phyloP scores from a whole-genome alignment of 2,797 vertebrate genomes.

The Threskiornis aethiopicus region DNA sequence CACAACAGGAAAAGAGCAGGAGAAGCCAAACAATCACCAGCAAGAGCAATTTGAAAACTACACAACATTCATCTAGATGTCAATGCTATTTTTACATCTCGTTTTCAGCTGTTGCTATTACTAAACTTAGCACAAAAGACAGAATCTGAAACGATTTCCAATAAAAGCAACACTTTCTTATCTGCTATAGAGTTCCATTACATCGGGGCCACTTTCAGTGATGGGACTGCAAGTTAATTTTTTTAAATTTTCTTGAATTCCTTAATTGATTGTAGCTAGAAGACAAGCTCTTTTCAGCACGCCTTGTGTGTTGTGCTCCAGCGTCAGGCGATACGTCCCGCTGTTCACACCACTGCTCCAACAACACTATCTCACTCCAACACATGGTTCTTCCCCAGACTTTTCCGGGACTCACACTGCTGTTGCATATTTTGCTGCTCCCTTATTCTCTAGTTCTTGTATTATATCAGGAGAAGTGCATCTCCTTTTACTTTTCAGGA shows the following conservation, averaged over 20 bases:
- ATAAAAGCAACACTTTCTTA: neutral
- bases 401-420: neutral
- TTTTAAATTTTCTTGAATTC: neutral
- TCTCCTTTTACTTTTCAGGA: neutral
- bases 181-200: neutral
- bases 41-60: neutral
- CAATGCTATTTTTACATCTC: neutral
- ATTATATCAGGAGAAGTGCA: neutral
- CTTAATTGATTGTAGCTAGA: neutral
- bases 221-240: neutral
- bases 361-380: rapidly evolving
- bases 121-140: neutral
- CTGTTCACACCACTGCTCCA: neutral
- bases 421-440: neutral
- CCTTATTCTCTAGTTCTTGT: neutral
- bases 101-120: neutral
- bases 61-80: no score
- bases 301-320: rapidly evolving
- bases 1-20: neutral
- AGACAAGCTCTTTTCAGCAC: neutral
- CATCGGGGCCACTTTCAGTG: neutral
- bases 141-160: neutral
- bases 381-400: neutral
- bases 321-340: rapidly evolving
- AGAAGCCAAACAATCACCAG: neutral